Percentiles rank a stretch among this genome's conserved stretches.
These are phyloP conservation scores for Macrotrachela quadricornifera DNA, from an alignment of 1,140 invertebrate species.

Conservation along the genomic window DNA sequence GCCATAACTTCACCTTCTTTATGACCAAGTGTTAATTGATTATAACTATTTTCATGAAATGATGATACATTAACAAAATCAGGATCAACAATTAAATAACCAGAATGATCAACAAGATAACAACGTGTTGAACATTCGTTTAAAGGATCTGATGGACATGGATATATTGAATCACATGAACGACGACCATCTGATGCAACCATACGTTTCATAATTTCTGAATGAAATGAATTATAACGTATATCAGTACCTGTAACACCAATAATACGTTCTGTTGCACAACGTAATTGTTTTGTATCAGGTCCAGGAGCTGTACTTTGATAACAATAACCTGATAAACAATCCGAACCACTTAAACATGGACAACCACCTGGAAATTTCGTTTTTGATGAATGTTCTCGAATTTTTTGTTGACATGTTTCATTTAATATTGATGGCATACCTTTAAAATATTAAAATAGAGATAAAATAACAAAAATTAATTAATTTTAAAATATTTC, in stretches of 20 bases:
- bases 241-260: conserved; percentile 32
- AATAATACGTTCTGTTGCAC: conserved; percentile 32
- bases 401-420: conserved; percentile 18
- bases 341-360: conserved; percentile 13
- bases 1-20: conserved; percentile 33
- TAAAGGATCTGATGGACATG: conserved; percentile 24
- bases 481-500: too few relatives aligned
- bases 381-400: conserved; percentile 9
- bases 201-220: conserved; percentile 28
- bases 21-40: conserved; percentile 24
- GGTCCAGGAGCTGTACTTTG: conserved; percentile 21
- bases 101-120: conserved; percentile 30
- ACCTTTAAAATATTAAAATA: too few relatives aligned
- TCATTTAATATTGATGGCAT: conserved; percentile 22
- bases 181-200: conserved; percentile 24
- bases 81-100: conserved; percentile 29
- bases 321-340: conserved; percentile 25
- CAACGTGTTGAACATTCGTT: conserved; percentile 26
- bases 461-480: too few relatives aligned
- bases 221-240: conserved; percentile 31
- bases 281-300: conserved; percentile 20
- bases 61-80: conserved; percentile 26
- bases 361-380: conserved; percentile 25
- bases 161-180: conserved; percentile 25
- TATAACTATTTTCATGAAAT: conserved; percentile 27